Evolutionary conservation across 2,888 invertebrate genomes (phyloP).

Genomic region (Cheilosia grossa): DNA sequence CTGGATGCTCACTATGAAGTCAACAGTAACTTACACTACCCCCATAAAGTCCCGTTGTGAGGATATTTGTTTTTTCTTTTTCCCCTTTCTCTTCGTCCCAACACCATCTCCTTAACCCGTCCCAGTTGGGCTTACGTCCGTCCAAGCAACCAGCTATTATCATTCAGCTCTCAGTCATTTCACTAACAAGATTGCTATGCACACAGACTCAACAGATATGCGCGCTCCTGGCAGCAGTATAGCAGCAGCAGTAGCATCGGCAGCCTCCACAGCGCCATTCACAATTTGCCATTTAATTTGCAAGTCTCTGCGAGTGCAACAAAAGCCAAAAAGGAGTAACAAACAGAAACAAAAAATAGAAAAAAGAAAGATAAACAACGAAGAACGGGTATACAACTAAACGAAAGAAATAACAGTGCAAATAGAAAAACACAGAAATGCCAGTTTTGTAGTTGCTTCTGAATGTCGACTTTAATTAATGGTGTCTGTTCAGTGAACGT

Average conservation of each 20-base stretch:
- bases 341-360: slow-evolving; percentile 43
- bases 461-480: slow-evolving; percentile 76
- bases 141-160: slow-evolving; percentile 49
- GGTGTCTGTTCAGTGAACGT: slow-evolving; percentile 70
- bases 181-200: slow-evolving; percentile 73
- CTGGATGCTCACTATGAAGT: slow-evolving; percentile 27
- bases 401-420: slow-evolving; percentile 66
- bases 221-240: slow-evolving; percentile 21
- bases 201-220: slow-evolving; percentile 67
- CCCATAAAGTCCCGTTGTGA: slow-evolving; percentile 37
- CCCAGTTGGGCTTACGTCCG: slow-evolving; percentile 38
- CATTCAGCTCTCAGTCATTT: slow-evolving; percentile 59
- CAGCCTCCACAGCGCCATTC: slow-evolving; percentile 44
- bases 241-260: neutral
- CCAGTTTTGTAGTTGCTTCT: slow-evolving; percentile 69
- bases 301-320: slow-evolving; percentile 65
- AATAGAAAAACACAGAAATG: slow-evolving; percentile 66
- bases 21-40: slow-evolving; percentile 57
- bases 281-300: slow-evolving; percentile 76
- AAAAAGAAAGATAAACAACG: slow-evolving; percentile 31
- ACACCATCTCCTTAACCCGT: slow-evolving; percentile 43
- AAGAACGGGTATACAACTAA: slow-evolving; percentile 46
- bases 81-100: neutral
- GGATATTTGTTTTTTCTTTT: neutral
- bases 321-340: slow-evolving; percentile 70